Evolutionary conservation across 2,888 invertebrate species (phyloP), one percentile per base, ranked within the genome.

Genomic region (Crematogaster levior): DNA sequence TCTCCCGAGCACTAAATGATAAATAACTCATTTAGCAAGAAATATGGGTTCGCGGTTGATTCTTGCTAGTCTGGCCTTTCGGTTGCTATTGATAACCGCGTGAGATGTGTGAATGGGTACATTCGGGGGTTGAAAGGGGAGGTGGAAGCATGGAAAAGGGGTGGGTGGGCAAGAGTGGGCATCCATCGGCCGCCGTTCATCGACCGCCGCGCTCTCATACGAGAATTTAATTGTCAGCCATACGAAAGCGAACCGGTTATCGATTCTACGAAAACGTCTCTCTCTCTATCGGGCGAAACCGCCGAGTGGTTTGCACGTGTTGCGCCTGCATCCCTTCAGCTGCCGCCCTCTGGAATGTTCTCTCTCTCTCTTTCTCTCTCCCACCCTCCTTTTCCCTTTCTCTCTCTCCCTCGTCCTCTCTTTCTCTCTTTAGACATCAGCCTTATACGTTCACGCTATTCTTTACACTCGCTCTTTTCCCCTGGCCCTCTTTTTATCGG

Each of bases 201-300:
- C 82, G 86, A 75, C 60, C 75, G 74, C 84, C 66, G 79, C 86
- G 80, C 79, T 82, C 79, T 82, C 81, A 81, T 79, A 88, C 80
- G 86, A 86, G 83, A 86, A 85, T 88, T 86, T 88, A 88, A 88
- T 88, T 88, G 88, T 86, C 88, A 86, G 81, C 80, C 83, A 87
- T 83, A 82, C 82, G 86, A 84, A 82, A 82, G 70, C 60, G 84
- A 85, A 70, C 75, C 80, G 85, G 53, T 88, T 87, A 88, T 88
- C 85, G 88, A 88, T 88, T 82, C 79, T 53, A 83, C 74, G 81
- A 82, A 82, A 84, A 83, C 75, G 77, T 86, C 84, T 87, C 81
- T 82, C 82, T 82, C 82, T 83, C 21, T 63, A 53, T 75, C 81
- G 43, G 56, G 56, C 56, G 43, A 79, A 79, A 79, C 77, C 56